Percentiles rank a stretch among this genome's conserved stretches.
phyloP scores from a whole-genome alignment of 2,888 invertebrate genomes.

The Zeuzera pyrina region DNA sequence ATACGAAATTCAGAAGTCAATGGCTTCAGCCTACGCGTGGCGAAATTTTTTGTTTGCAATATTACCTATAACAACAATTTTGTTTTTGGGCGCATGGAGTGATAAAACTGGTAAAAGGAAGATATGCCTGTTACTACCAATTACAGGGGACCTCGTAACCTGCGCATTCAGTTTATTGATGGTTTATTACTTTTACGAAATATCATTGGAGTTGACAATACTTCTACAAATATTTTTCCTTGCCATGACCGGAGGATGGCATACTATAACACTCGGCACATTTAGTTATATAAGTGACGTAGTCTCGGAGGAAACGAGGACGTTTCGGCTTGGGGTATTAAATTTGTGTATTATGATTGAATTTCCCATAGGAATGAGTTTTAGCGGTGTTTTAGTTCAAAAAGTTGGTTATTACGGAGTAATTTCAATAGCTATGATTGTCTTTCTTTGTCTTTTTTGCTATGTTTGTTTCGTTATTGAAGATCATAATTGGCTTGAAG shows the following conservation, averaged over 20 bases:
- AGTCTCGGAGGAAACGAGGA: slow-evolving; percentile 69
- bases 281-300: slow-evolving; percentile 76
- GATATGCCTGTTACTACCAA: slow-evolving; percentile 73
- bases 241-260: slow-evolving; percentile 70
- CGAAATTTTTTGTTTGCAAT: slow-evolving; percentile 69
- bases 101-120: slow-evolving; percentile 73
- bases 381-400: slow-evolving; percentile 52
- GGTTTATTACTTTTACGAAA: slow-evolving; percentile 68
- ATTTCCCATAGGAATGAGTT: slow-evolving; percentile 60
- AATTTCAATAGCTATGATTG: slow-evolving; percentile 46
- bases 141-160: slow-evolving; percentile 68
- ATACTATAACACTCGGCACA: slow-evolving; percentile 70
- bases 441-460: slow-evolving; percentile 55
- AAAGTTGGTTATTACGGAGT: slow-evolving; percentile 70
- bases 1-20: slow-evolving; percentile 74
- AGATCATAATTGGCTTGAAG: slow-evolving; percentile 56
- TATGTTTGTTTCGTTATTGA: slow-evolving; percentile 57
- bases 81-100: slow-evolving; percentile 77
- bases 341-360: slow-evolving; percentile 62
- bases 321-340: slow-evolving; percentile 72
- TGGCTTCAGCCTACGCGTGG: slow-evolving; percentile 70
- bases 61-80: slow-evolving; percentile 65
- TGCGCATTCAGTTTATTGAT: slow-evolving; percentile 64
- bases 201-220: slow-evolving; percentile 67
- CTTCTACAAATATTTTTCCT: slow-evolving; percentile 69